Percentiles rank a stretch among this genome's conserved stretches.
Evolutionary conservation across 2,113 vertebrate species (phyloP).

Genomic region (Scytalopus superciliaris): DNA sequence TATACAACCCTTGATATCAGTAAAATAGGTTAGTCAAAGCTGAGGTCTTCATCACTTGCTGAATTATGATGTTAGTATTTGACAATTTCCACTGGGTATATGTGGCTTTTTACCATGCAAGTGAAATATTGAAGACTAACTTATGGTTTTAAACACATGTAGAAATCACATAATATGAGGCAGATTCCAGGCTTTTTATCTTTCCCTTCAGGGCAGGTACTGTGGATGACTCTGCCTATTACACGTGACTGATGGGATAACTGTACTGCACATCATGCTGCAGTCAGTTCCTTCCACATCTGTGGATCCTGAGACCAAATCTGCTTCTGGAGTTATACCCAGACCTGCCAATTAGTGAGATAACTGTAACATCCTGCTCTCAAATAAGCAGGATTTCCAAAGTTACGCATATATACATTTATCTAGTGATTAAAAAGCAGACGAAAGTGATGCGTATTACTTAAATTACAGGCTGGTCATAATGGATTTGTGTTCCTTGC

Average conservation of each 20-base stretch:
- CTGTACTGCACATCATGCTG: background rate
- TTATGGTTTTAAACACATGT: background rate
- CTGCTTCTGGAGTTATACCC: background rate
- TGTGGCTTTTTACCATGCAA: background rate
- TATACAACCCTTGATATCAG: background rate
- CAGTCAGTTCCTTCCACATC: background rate
- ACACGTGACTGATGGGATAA: background rate
- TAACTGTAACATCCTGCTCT: background rate
- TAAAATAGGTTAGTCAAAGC: background rate
- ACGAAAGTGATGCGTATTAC: background rate
- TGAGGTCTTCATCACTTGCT: background rate
- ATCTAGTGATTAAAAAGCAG: background rate
- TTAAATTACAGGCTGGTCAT: background rate
- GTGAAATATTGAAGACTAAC: background rate
- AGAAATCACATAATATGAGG: background rate
- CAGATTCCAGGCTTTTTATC: background rate
- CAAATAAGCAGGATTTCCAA: background rate
- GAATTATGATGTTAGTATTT: background rate
- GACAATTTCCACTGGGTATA: background rate
- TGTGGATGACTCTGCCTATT: background rate
- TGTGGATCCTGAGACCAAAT: background rate
- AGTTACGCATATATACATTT: background rate
- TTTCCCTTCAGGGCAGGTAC: background rate
- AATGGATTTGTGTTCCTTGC: background rate
- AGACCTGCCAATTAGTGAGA: background rate